Conservation (phyloP, 2,113 vertebrate species). For the Numenius arquata region DNA sequence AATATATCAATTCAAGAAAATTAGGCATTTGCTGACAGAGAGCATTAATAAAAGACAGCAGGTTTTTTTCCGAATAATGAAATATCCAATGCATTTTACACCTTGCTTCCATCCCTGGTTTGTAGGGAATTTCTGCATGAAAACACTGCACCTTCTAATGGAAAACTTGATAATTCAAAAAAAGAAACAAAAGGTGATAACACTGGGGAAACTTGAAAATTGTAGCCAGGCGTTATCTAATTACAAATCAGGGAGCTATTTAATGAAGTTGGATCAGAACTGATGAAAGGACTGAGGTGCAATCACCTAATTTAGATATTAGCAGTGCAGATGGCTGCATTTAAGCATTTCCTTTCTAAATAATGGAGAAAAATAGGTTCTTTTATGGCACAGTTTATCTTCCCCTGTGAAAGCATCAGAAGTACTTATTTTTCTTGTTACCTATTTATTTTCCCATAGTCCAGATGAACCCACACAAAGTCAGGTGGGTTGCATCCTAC, state of each 20-base stretch:
- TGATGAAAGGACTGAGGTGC: neutral
- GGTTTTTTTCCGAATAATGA: neutral
- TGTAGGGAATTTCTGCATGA: neutral
- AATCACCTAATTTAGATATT: neutral
- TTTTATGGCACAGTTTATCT: rapidly evolving
- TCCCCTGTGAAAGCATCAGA: neutral
- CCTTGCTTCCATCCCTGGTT: neutral
- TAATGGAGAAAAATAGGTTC: neutral
- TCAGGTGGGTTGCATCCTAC: neutral
- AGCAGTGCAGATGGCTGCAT: neutral
- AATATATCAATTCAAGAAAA: neutral
- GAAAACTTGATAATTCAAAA: neutral
- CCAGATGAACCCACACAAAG: neutral
- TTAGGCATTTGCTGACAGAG: neutral
- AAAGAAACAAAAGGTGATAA: neutral
- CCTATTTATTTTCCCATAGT: neutral
- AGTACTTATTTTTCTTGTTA: neutral
- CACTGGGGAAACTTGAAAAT: neutral
- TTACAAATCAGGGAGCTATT: neutral
- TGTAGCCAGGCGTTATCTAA: neutral
- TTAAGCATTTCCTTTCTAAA: neutral
- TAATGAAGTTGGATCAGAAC: neutral
- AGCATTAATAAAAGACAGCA: neutral
- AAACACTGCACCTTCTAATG: neutral
- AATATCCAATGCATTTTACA: neutral